Conservation (phyloP, 1,140 invertebrate genomes). For the Pectinophora gossypiella region DNA sequence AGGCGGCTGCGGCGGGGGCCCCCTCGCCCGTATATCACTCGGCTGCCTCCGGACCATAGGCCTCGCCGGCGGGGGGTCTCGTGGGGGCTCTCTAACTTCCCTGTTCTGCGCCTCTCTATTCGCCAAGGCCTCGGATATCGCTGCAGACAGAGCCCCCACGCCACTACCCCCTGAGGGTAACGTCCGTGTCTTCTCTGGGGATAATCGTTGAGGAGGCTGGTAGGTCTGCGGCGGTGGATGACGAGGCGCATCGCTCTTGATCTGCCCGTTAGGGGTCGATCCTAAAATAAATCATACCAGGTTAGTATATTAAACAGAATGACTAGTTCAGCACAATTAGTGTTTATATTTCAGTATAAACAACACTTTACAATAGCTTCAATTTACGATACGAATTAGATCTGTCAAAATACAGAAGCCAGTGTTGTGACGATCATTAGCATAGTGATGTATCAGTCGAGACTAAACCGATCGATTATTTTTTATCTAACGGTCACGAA, state of each 20-base stretch:
- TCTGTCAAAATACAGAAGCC: too few relatives aligned
- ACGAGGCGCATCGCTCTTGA: constrained; percentile 46
- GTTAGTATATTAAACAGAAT: too few relatives aligned
- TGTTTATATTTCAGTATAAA: too few relatives aligned
- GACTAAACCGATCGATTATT: too few relatives aligned
- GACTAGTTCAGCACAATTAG: too few relatives aligned
- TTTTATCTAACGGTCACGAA: too few relatives aligned
- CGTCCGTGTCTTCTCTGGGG: constrained; percentile 43
- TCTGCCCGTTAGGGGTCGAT: constrained; percentile 53
- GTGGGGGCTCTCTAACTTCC: constrained; percentile 31
- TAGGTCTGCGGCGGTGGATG: constrained; percentile 33
- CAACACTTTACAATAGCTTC: too few relatives aligned
- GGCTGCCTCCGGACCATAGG: constrained; percentile 48
- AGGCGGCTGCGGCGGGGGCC: constrained; percentile 65
- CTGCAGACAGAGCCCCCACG: constrained; percentile 51
- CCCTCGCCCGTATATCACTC: constrained; percentile 49
- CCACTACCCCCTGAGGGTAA: constrained; percentile 19
- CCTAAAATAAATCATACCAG: too few relatives aligned
- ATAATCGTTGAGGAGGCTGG: constrained; percentile 25
- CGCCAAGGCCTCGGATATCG: constrained; percentile 52
- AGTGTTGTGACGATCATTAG: too few relatives aligned
- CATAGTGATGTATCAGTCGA: too few relatives aligned
- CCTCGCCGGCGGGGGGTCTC: constrained; percentile 29
- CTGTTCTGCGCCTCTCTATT: constrained; percentile 24
- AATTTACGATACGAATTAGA: too few relatives aligned